Evolutionary conservation across 2,113 vertebrate genomes (phyloP), one percentile per base, ranked within the genome.

Genomic region (Melanostigma gelatinosum): DNA sequence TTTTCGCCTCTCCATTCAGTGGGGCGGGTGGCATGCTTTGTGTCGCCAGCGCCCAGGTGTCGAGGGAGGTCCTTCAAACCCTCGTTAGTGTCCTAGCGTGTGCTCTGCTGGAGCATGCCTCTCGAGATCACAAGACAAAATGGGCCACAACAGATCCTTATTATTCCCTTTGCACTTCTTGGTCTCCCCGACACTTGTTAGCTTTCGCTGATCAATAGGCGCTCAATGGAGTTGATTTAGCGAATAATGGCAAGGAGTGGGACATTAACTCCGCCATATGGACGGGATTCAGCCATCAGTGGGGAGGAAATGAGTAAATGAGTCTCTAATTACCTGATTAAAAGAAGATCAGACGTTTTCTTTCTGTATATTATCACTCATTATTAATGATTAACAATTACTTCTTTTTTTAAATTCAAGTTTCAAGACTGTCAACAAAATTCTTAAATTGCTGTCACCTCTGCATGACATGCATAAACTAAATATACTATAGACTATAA

Each of bases 101-200:
- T 62, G 54, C 87, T 61, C 85, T 80, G 84, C 63, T 78, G 68
- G 89, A 87, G 79, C 80, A 75, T 36, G 73, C 75, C 76, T 75
- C 75, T 77, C 66, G n/a, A 48, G 74, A 88, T 80, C 84, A 74
- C 62, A 38, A 71, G 74, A 86, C 89, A 93, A 94, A 93, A 91
- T 72, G 86, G 85, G 44, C 78, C 71, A 72, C 86, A 93, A 93
- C 89, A 93, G 87, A 92, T 94, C 77, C 88, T 88, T 84, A 90
- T 93, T 93, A 88, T 78, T 91, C 86, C 66, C 84, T 72, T 60
- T 77, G 40, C 72, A 63, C 84, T 72, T 61, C 66, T 10, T 36
- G 79, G 75, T 57, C 79, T 83, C 74, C 80, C 12, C 80, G 54
- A 62, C 77, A 79, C 80, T 88, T 90, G 81, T 92, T 88, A 83